Percentiles rank a stretch among this genome's conserved stretches.
These are phyloP conservation scores for Delia radicum DNA, from an alignment of 1,140 invertebrate genomes.

Conservation along the genomic window DNA sequence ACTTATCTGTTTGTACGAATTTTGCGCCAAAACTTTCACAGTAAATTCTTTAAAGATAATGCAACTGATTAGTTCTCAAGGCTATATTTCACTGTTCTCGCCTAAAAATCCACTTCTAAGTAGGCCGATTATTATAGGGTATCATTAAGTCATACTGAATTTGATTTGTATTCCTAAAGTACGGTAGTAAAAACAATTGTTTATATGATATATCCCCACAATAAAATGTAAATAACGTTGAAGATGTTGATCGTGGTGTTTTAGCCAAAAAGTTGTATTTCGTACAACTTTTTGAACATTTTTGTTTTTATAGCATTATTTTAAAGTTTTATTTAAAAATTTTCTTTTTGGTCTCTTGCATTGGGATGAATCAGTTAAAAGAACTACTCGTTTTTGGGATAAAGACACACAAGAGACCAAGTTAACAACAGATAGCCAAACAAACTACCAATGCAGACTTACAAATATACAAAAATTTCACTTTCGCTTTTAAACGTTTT, in stretches of 20 bases:
- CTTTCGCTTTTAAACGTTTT: slow-evolving; percentile 50
- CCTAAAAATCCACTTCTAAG: too few relatives aligned
- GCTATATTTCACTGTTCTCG: too few relatives aligned
- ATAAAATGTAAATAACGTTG: too few relatives aligned
- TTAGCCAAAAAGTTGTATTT: background rate
- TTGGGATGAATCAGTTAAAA: background rate
- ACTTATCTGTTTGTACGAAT: too few relatives aligned
- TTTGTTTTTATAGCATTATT: background rate
- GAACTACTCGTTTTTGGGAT: background rate
- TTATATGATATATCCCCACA: too few relatives aligned
- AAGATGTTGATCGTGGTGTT: background rate
- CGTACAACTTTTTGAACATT: background rate
- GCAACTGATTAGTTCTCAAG: too few relatives aligned
- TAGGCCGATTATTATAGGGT: too few relatives aligned
- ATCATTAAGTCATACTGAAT: too few relatives aligned
- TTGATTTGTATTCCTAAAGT: too few relatives aligned
- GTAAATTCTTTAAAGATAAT: too few relatives aligned
- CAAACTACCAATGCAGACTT: background rate
- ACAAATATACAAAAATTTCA: slow-evolving; percentile 43
- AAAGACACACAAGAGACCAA: background rate
- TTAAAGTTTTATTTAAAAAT: background rate
- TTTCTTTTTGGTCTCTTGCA: background rate
- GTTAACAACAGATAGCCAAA: background rate
- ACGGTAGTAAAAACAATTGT: too few relatives aligned
- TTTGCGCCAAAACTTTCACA: too few relatives aligned